Base-by-base conservation (phyloP, 1,140 invertebrate genomes). In the Trachymyrmex cornetzi region DNA sequence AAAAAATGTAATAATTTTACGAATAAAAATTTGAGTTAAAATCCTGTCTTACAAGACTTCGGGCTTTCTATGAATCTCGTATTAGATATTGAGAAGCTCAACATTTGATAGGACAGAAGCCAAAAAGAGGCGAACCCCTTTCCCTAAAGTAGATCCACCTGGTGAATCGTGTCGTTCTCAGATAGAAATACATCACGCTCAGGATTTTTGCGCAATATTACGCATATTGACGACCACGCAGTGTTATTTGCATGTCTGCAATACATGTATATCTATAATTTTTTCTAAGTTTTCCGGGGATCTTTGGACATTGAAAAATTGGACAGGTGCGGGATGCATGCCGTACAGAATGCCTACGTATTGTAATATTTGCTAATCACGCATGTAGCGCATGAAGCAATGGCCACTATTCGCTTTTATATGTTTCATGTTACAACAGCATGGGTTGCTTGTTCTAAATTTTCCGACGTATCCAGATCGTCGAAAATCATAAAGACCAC, bases 121-220 rank as follows among this genome's bases (percentile, higher is more conserved):
- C 55, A 12, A 67, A 80, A 90, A 71, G 81, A 85, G 86, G 86
- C 86, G 84, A 86, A 85, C 86, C 89, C 91, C 92, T 92, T 85
- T 91, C 91, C 88, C 92, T 90, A 89, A 92, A 93, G 92, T 94
- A 94, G 92, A 94, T 94, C 93, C 87, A 93, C 88, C 87, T 87
- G 74, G 88, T 87, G 71, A 79, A 91, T 90, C 91, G 91, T 79
- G 67, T 87, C 79, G 77, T 77, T 72, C 66, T 72, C 86, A 85
- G 63, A 89, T 71, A 87, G 53, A 89, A 59, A 87, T 67, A 89
- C 88, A 82, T 85, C 89, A 87, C 88, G 86, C 34, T 74, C 38
- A 84, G 84, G 66, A 80, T 77, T 71, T 72, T 85, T 48, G 77
- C 55, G 77, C 84, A 79, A 67, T 82, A 82, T 85, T 82, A 77